Conservation (phyloP, 2,797 vertebrate species). For the Parambassis ranga region DNA sequence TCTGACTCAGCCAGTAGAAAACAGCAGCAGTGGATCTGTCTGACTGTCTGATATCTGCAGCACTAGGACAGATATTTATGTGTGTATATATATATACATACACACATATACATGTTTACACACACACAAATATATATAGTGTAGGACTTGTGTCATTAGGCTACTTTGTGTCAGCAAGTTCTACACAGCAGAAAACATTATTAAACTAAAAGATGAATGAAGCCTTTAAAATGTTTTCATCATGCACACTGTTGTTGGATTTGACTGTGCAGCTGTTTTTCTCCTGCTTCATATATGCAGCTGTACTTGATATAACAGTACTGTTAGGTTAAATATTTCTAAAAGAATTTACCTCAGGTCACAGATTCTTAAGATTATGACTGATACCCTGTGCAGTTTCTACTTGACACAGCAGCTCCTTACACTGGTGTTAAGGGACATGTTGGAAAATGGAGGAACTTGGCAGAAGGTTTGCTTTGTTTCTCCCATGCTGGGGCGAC, state of each 20-base stretch:
- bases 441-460: slow-evolving; percentile 7
- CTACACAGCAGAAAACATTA: too few relatives aligned
- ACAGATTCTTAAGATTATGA: background rate
- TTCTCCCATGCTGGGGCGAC: slow-evolving; percentile 38
- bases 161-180: too few relatives aligned
- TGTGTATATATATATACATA: too few relatives aligned
- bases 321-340: background rate
- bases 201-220: too few relatives aligned
- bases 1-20: slow-evolving; percentile 15
- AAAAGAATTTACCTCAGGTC: background rate
- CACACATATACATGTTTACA: too few relatives aligned
- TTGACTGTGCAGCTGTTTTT: too few relatives aligned
- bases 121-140: too few relatives aligned
- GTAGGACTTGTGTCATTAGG: too few relatives aligned
- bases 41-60: background rate
- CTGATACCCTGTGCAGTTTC: background rate
- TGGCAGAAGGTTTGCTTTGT: slow-evolving; percentile 33
- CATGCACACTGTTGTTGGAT: too few relatives aligned
- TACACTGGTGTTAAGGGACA: background rate
- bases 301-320: background rate
- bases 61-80: background rate
- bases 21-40: slow-evolving; percentile 6
- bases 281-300: too few relatives aligned
- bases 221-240: too few relatives aligned
- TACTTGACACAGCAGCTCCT: too few relatives aligned